phyloP scores from a whole-genome alignment of 2,888 invertebrate species.

The Dryococelus australis region DNA sequence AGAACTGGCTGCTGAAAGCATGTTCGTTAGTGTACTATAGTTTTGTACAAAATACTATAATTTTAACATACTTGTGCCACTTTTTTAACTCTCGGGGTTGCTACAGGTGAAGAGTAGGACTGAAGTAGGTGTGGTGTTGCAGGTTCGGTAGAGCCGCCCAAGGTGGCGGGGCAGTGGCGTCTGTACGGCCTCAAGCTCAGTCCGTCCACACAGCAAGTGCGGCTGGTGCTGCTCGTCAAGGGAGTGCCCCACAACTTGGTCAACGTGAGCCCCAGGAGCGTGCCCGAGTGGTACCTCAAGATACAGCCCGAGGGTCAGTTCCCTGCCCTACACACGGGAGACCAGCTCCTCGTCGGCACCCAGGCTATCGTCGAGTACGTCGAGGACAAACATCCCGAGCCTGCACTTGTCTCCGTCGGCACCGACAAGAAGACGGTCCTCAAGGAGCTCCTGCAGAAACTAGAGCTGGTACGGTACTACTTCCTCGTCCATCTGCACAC shows the following conservation, averaged over 20 bases:
- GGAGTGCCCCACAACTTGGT: conserved; percentile 55
- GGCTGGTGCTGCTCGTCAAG: conserved; percentile 54
- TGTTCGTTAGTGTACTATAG: too few species aligned
- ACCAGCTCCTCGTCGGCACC: conserved; percentile 55
- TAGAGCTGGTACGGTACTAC: not conserved
- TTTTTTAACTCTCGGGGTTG: too few species aligned
- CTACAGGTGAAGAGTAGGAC: too few species aligned
- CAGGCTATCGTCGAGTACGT: conserved; percentile 56
- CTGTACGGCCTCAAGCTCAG: conserved; percentile 57
- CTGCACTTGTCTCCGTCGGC: conserved; percentile 52
- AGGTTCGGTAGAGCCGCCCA: conserved; percentile 37
- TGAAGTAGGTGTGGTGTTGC: not conserved
- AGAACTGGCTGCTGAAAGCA: too few species aligned
- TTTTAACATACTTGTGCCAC: too few species aligned
- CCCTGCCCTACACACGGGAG: conserved; percentile 50
- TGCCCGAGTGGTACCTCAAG: conserved; percentile 58
- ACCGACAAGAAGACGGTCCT: conserved; percentile 42
- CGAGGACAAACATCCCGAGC: conserved; percentile 55
- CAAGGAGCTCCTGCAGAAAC: not conserved
- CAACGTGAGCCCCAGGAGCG: conserved; percentile 56
- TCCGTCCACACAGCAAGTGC: conserved; percentile 56
- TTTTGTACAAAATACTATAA: too few species aligned
- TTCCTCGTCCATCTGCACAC: too few species aligned
- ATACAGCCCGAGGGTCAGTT: conserved; percentile 55
- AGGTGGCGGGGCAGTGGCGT: conserved; percentile 47